Base-by-base conservation (phyloP, 1,140 invertebrate species). In the Lerema accius region DNA sequence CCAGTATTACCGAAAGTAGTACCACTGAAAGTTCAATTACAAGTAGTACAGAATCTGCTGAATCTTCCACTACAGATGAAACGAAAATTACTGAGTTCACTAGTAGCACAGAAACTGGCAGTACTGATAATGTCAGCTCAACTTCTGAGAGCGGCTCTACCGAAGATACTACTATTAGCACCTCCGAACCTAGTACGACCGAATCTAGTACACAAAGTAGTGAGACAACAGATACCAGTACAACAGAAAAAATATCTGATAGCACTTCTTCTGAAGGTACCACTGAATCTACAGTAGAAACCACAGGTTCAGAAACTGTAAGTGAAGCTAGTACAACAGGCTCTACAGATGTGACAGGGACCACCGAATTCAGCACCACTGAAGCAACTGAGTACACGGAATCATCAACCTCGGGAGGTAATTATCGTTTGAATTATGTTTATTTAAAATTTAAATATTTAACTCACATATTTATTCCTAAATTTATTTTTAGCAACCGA, bases 361-460 rank as follows among this genome's bases (percentile, higher is more conserved):
- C 46, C 23, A 59, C 63, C 15, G 72, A 71, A 50, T 43, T 64
- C n/a, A 63, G 56, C 35, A 56, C 60, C 17, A 67, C 62, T 16
- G 63, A 45, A 11, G 51, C 51, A 23, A 49, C 56, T 46, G 53
- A 32, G 23, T 45, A 49, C 15, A 53, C 66, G 3, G 73, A 63
- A 40, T 48, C 56, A 1, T 35, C 17, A 37, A 65, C 56, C 13
- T 60, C 45, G 10, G 65, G 60, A 26, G 9, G 15, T 6, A 37
- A n/a, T 59, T 5, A 56, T 35, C 11, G 5, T 19, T 28, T 26
- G 14, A 58, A 55, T 5, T 26, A 26, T n/a, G n/a, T n/a, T n/a
- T n/a, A n/a, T n/a, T n/a, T n/a, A n/a, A n/a, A n/a, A n/a, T n/a
- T n/a, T n/a, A n/a, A n/a, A n/a, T n/a, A n/a, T n/a, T n/a, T n/a